Evolutionary conservation across 2,888 invertebrate genomes (phyloP).

Genomic region (Rhabditoides inermis): DNA sequence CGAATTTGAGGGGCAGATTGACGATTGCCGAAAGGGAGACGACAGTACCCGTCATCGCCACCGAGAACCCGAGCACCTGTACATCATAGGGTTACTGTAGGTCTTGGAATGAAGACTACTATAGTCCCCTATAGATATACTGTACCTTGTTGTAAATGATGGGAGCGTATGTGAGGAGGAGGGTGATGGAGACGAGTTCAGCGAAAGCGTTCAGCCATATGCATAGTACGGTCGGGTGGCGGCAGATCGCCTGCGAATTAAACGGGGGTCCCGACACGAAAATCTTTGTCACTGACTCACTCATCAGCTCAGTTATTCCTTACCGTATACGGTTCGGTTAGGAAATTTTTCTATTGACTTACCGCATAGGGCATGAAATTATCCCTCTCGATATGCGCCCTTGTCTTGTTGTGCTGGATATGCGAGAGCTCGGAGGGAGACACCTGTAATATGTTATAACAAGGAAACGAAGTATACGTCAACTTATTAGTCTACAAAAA

Average conservation of each 20-base stretch:
- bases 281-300: constrained; percentile 2
- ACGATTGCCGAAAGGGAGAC: constrained; percentile 8
- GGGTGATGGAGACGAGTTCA: constrained; percentile 27
- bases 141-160: constrained; percentile 32
- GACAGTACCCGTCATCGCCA: constrained; percentile 10
- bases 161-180: constrained; percentile 32
- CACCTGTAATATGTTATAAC: constrained; percentile 7
- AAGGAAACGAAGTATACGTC: neutral
- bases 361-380: constrained; percentile 30
- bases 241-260: constrained; percentile 23
- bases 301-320: constrained; percentile 1
- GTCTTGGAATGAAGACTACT: too few species aligned
- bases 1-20: constrained; percentile 14
- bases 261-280: neutral
- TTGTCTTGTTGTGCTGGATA: constrained; percentile 33
- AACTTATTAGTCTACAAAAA: neutral
- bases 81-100: too few species aligned
- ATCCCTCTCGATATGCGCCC: constrained; percentile 25
- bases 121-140: too few species aligned
- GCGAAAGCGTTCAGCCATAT: constrained; percentile 39
- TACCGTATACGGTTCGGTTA: too few species aligned
- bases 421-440: constrained; percentile 17
- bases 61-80: constrained; percentile 12
- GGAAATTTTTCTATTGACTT: too few species aligned
- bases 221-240: constrained; percentile 19